A percentile compares a stretch with the other conserved stretches of the same genome.
phyloP scores from a whole-genome alignment of 2,888 invertebrate genomes.

The Meta bourneti region DNA sequence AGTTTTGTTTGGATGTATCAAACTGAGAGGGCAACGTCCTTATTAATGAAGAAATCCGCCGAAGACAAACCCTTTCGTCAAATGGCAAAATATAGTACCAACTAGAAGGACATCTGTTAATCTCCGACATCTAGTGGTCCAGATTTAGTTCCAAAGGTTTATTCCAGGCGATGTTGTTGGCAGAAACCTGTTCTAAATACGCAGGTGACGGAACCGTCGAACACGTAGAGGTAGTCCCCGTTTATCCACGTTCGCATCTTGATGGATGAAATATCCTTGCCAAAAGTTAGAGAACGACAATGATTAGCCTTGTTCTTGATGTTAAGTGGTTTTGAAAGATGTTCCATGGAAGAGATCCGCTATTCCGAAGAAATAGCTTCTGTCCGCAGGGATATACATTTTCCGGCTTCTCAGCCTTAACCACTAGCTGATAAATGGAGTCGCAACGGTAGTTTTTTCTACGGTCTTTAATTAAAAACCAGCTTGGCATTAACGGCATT shows the following conservation, averaged over 20 bases:
- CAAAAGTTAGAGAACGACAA: slow-evolving; percentile 62
- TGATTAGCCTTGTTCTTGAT: slow-evolving; percentile 72
- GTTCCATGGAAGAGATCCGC: slow-evolving; percentile 70
- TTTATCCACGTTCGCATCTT: slow-evolving; percentile 66
- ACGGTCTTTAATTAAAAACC: slow-evolving; percentile 44
- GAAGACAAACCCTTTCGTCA: slow-evolving; percentile 42
- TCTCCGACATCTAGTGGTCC: slow-evolving; percentile 67
- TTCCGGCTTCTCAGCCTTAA: slow-evolving; percentile 54
- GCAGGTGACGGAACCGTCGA: slow-evolving; percentile 65
- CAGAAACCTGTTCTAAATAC: slow-evolving; percentile 68
- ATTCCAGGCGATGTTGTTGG: slow-evolving; percentile 67
- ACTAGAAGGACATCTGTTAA: slow-evolving; percentile 59
- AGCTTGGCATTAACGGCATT: slow-evolving; percentile 20
- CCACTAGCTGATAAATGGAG: slow-evolving; percentile 66
- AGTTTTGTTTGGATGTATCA: no score
- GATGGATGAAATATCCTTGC: slow-evolving; percentile 68
- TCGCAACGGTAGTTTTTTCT: slow-evolving; percentile 33
- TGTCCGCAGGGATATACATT: slow-evolving; percentile 68
- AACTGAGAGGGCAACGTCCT: slow-evolving; percentile 1
- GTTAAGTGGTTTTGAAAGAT: slow-evolving; percentile 74
- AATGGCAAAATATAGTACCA: slow-evolving; percentile 28
- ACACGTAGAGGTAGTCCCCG: slow-evolving; percentile 56
- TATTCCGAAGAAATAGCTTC: slow-evolving; percentile 66
- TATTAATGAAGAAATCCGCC: slow-evolving; percentile 15
- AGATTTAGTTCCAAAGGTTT: slow-evolving; percentile 70